phyloP scores from a whole-genome alignment of 2,888 invertebrate species.

The Coelogynopora nodosa region DNA sequence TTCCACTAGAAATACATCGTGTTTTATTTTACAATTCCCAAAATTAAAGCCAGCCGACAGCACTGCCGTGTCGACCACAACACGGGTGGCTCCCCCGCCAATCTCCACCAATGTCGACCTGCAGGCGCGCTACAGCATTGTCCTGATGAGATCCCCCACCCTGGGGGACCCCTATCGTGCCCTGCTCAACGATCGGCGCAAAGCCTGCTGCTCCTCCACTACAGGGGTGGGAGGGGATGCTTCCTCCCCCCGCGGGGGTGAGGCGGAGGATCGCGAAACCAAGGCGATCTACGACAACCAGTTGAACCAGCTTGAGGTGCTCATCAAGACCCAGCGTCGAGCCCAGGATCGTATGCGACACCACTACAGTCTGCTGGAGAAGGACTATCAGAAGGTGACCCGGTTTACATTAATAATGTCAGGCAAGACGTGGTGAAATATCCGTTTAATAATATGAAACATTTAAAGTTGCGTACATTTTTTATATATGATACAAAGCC shows the following conservation, averaged over 20 bases:
- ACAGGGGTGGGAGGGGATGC: neutral
- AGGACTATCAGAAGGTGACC: slow-evolving; percentile 70
- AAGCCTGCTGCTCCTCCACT: neutral
- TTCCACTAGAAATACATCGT: too few relatives aligned
- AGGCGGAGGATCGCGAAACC: neutral
- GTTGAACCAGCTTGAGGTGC: slow-evolving; percentile 74
- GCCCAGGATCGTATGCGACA: slow-evolving; percentile 73
- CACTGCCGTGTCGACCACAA: too few relatives aligned
- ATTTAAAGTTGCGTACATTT: too few relatives aligned
- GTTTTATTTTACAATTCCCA: too few relatives aligned
- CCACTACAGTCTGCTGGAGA: slow-evolving; percentile 73
- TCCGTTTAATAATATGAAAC: too few relatives aligned
- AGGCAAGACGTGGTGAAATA: too few relatives aligned
- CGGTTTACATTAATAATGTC: too few relatives aligned
- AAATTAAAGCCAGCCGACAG: too few relatives aligned
- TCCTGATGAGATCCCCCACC: neutral
- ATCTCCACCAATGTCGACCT: neutral
- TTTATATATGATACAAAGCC: too few relatives aligned
- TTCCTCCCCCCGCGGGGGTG: too few relatives aligned
- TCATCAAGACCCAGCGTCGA: slow-evolving; percentile 74
- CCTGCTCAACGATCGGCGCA: neutral
- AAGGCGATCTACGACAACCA: slow-evolving; percentile 75
- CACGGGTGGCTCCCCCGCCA: too few relatives aligned
- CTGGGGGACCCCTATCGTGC: slow-evolving; percentile 7
- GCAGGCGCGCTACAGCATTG: neutral